These are phyloP conservation scores for Cephus runcator DNA, from an alignment of 2,888 invertebrate genomes.

Conservation along the genomic window DNA sequence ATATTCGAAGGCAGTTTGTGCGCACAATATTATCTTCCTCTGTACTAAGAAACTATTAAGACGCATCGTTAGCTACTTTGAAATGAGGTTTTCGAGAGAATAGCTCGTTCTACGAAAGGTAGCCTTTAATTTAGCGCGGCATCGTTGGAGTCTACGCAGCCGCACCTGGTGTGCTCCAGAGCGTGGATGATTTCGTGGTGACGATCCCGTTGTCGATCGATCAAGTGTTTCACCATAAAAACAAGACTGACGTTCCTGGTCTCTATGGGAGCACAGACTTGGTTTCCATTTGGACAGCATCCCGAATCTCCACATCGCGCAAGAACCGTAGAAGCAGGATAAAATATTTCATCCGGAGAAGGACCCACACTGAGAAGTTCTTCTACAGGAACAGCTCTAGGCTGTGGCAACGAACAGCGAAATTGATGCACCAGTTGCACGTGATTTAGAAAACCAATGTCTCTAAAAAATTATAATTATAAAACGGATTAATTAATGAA, in stretches of 20 bases:
- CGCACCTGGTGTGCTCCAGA: conserved; percentile 52
- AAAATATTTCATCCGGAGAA: conserved; percentile 54
- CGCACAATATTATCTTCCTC: neutral
- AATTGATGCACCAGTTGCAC: conserved; percentile 54
- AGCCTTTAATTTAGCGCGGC: neutral
- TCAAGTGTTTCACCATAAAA: conserved; percentile 53
- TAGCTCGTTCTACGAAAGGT: neutral
- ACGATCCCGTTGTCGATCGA: conserved; percentile 54
- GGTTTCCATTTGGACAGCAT: conserved; percentile 48
- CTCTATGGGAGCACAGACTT: conserved; percentile 50
- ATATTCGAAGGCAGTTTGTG: neutral
- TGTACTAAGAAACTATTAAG: neutral
- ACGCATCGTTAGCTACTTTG: neutral
- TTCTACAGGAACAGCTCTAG: conserved; percentile 48
- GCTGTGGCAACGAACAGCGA: conserved; percentile 51
- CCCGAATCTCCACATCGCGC: conserved; percentile 56
- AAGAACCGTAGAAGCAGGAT: conserved; percentile 55
- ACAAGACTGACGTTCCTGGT: conserved; percentile 55
- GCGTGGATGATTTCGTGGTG: conserved; percentile 57
- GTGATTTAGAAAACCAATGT: conserved; percentile 51
- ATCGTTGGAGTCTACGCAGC: conserved; percentile 35
- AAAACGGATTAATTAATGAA: neutral
- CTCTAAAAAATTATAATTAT: conserved; percentile 32
- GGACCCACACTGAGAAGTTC: conserved; percentile 52
- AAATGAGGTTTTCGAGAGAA: neutral